Evolutionary conservation across 2,797 vertebrate species (phyloP), one percentile per base, ranked within the genome.

Genomic region (Morus bassanus): DNA sequence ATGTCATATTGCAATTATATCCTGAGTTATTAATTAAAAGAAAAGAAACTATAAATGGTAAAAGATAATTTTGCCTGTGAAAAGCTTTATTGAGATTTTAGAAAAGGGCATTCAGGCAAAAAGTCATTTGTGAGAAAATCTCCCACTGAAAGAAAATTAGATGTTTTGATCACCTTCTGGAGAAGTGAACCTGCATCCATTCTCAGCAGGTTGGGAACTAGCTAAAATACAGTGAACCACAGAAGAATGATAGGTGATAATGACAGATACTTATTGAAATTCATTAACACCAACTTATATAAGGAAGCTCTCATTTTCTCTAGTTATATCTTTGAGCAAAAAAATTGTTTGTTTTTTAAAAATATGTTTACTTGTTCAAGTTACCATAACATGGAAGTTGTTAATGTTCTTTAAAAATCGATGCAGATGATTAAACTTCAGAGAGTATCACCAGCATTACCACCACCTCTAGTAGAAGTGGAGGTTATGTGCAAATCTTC

Each of bases 1-100:
- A 95, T 82, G 90, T 85, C 9, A 13, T 95, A 88, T 80, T 85
- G 75, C 65, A 96, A 94, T 93, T 93, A 89, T 88, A 85, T 53
- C 68, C 91, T 76, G 67, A 41, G 72, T 91, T 96, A 86, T 94
- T 96, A 91, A 95, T 95, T 96, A 94, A 95, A 96, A 89, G 41
- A 89, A 84, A 91, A 60, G 50, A 82, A 92, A 70, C 77, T 94
- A 59, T 91, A 93, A 85, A 94, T 91, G 79, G 76, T 91, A 72
- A 88, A 96, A 88, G 77, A 86, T 81, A 88, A 93, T 95, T 83
- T 86, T 92, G 37, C 73, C 31, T 68, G 21, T 78, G 83, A 91
- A 96, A 95, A 83, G 39, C 60, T 73, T 91, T 85, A 85, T 72
- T 74, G 80, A 77, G 70, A 89, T 80, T 96, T 81, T 94, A 91